These are phyloP conservation scores for Theonella swinhoei DNA, from an alignment of 37 sponge, comb jelly and placozoan species.

Conservation along the genomic window DNA sequence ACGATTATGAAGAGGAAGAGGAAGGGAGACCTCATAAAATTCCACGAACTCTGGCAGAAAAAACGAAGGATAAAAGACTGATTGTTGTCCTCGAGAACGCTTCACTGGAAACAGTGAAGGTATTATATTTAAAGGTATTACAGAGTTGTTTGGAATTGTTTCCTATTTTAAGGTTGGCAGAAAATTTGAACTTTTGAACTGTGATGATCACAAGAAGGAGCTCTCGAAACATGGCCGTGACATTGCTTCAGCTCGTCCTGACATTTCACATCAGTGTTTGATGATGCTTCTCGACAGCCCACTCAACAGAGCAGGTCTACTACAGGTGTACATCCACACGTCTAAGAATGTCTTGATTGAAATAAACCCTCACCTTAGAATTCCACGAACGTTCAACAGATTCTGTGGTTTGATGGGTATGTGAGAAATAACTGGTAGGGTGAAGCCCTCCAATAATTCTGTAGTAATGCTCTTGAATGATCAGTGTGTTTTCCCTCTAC, in stretches of 20 bases:
- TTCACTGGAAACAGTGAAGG: constrained; percentile 94
- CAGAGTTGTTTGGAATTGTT: background rate
- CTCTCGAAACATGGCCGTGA: constrained; percentile 81
- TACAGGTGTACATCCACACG: constrained; percentile 98
- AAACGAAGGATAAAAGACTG: constrained; percentile 72
- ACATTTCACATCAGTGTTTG: constrained; percentile 98
- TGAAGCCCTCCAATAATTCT: no score
- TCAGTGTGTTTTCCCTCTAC: background rate
- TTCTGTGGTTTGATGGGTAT: constrained; percentile 98
- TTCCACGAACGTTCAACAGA: constrained; percentile 97
- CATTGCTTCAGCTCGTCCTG: constrained; percentile 85
- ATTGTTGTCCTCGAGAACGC: constrained; percentile 96
- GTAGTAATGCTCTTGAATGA: background rate
- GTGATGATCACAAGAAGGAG: constrained; percentile 82
- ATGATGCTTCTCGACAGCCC: constrained; percentile 99
- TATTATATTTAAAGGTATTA: constrained; percentile 5
- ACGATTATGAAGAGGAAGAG: constrained; percentile 64
- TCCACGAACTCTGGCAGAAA: constrained; percentile 71
- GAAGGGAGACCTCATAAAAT: constrained; percentile 71
- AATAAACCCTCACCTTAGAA: constrained; percentile 89
- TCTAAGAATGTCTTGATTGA: constrained; percentile 96
- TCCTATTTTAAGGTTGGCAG: constrained; percentile 76
- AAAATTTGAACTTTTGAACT: constrained; percentile 87
- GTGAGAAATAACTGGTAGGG: background rate
- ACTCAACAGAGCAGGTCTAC: constrained; percentile 93